A percentile compares a stretch with the other conserved stretches of the same genome.
Conservation (phyloP, 2,888 invertebrate species). For the Amaurobius ferox region DNA sequence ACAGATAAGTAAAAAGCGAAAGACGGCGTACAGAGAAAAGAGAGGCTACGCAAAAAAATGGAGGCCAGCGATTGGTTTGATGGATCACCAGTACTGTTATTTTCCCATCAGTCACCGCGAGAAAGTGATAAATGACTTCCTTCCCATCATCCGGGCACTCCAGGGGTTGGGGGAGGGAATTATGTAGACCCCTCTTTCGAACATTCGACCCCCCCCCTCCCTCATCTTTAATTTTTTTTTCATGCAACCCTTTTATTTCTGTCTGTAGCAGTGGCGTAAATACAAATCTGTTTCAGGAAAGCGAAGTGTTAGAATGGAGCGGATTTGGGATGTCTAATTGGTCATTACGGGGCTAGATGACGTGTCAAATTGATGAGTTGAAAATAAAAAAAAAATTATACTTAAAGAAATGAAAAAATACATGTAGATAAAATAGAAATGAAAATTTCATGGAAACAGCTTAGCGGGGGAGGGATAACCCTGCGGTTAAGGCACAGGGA, state of each 20-base stretch:
- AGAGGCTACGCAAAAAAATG: constrained; percentile 46
- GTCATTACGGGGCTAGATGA: too few species aligned
- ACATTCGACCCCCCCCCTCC: background rate
- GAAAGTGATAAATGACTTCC: constrained; percentile 72
- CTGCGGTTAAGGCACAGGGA: too few species aligned
- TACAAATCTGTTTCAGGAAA: constrained; percentile 11
- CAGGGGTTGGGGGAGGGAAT: constrained; percentile 32
- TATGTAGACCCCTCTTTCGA: constrained; percentile 34
- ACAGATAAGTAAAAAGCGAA: constrained; percentile 69
- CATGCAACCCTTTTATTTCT: constrained; percentile 53
- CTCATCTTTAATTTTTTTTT: too few species aligned
- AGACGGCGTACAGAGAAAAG: constrained; percentile 24
- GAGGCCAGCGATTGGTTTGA: constrained; percentile 71
- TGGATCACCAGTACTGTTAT: constrained; percentile 71
- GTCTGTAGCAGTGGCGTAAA: constrained; percentile 47
- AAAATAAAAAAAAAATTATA: too few species aligned
- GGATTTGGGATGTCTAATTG: background rate
- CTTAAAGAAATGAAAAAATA: too few species aligned
- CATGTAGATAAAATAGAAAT: too few species aligned
- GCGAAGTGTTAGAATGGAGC: background rate
- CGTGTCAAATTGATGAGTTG: too few species aligned
- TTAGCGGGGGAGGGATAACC: too few species aligned
- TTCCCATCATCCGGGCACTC: constrained; percentile 71
- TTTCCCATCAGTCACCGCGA: constrained; percentile 72
- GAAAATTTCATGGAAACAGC: too few species aligned